A percentile compares a stretch with the other conserved stretches of the same genome.
Evolutionary conservation across 2,888 invertebrate genomes (phyloP).

Genomic region (Polyommatus iphigenia): DNA sequence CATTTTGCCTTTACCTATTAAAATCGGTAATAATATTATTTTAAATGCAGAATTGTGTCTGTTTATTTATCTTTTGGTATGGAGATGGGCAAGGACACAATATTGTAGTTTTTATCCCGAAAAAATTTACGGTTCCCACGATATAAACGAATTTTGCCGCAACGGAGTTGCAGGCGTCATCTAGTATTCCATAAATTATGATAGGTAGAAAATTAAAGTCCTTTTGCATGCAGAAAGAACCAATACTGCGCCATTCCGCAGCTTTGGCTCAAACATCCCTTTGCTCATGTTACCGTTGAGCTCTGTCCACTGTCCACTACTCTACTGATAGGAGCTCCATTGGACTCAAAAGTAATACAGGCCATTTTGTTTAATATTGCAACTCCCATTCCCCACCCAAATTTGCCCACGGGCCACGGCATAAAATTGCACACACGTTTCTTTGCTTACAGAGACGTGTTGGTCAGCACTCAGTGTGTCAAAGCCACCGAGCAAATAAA

Average conservation of each 20-base stretch:
- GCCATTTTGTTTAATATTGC: not conserved
- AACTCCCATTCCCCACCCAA: conserved; percentile 1
- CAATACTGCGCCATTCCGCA: not conserved
- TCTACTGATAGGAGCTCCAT: not conserved
- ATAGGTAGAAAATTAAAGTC: not conserved
- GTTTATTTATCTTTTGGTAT: too few species aligned
- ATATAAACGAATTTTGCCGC: not conserved
- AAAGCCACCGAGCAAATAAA: conserved; percentile 18
- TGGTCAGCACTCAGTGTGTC: conserved; percentile 1
- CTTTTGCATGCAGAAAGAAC: not conserved
- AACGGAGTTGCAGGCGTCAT: not conserved
- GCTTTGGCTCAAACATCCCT: not conserved
- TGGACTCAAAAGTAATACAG: not conserved
- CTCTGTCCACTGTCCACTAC: not conserved
- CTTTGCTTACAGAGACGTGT: conserved; percentile 14
- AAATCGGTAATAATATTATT: too few species aligned
- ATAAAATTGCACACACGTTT: conserved; percentile 15
- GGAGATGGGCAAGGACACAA: not conserved
- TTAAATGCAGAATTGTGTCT: too few species aligned
- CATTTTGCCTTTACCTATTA: not conserved
- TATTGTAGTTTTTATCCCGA: not conserved
- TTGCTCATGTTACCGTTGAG: not conserved
- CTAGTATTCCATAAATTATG: not conserved
- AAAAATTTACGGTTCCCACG: too few species aligned
- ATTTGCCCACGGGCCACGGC: not conserved